Conservation (phyloP, 2,888 invertebrate species). For the Heliconius aoede region DNA sequence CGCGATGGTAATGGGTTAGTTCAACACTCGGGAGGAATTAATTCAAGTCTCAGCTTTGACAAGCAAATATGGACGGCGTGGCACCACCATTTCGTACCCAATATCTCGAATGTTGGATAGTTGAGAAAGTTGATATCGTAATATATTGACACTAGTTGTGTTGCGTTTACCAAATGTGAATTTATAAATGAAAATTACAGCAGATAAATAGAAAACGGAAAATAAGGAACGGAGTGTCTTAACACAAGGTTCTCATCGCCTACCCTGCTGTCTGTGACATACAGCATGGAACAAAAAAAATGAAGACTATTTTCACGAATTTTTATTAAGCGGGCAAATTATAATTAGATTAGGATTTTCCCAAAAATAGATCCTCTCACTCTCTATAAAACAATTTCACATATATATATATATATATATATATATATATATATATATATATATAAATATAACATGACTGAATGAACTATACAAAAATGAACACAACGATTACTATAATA, state of each 20-base stretch:
- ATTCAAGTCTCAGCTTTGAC: neutral
- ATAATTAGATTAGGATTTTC: neutral
- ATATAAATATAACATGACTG: neutral
- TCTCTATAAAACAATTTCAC: no score
- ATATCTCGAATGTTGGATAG: neutral
- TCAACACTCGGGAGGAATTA: neutral
- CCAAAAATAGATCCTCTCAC: no score
- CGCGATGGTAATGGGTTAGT: no score
- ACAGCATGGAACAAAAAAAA: neutral
- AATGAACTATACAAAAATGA: conserved; percentile 8
- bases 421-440: no score
- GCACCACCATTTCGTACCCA: neutral
- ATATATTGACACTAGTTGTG: neutral
- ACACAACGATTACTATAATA: neutral
- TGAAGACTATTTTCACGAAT: neutral
- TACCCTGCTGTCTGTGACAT: no score
- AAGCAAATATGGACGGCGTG: neutral
- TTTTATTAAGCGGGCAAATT: neutral
- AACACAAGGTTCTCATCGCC: no score
- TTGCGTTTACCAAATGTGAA: no score
- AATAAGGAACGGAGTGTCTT: neutral
- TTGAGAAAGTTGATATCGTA: neutral
- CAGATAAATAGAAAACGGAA: no score
- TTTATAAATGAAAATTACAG: no score
- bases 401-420: no score